Base-by-base conservation (phyloP, 2,888 invertebrate genomes). In the Reticulitermes lucifugus region DNA sequence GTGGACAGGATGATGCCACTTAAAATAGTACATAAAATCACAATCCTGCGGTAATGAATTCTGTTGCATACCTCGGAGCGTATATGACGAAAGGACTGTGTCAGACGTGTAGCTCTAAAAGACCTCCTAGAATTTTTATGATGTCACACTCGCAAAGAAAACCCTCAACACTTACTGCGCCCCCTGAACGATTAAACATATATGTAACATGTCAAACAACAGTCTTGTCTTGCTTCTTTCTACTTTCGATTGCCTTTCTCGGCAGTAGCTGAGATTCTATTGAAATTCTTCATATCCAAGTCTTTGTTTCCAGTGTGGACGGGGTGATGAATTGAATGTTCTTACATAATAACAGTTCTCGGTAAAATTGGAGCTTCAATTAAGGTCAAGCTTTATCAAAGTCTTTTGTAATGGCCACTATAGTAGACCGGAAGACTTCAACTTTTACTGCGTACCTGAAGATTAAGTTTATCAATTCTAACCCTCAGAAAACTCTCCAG, bases 321-420 rank as follows among this genome's bases (percentile, higher is more conserved):
- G 46, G 12, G 10, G 46, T 7, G 46, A 35, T 46, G 46, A n/a
- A n/a, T n/a, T 9, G 65, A 55, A 65, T 65, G 65, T n/a, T 46
- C n/a, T 77, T 77, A 77, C 46, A n/a, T 77, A 77, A 51, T n/a
- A 21, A 46, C 10, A n/a, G 1, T 77, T 77, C 77, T 77, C 2
- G 77, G 77, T 77, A 77, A 41, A n/a, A 22, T 10, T 46, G n/a
- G 21, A 46, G 7, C n/a, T 22, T 46, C 25, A 3, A 46, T 77
- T 77, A 77, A 46, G 77, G 77, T 77, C 77, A 77, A 73, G 35
- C 43, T 41, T 21, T 73, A 41, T 41, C 10, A 73, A 41, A 73
- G 73, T 41, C 35, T 73, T 21, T 77, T 77, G 51, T 77, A 77
- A n/a, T 35, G 46, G 22, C 22, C 46, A 46, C 1, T 77, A 46